Conservation (phyloP, 2,113 vertebrate genomes). For the Cnemophilus loriae region DNA sequence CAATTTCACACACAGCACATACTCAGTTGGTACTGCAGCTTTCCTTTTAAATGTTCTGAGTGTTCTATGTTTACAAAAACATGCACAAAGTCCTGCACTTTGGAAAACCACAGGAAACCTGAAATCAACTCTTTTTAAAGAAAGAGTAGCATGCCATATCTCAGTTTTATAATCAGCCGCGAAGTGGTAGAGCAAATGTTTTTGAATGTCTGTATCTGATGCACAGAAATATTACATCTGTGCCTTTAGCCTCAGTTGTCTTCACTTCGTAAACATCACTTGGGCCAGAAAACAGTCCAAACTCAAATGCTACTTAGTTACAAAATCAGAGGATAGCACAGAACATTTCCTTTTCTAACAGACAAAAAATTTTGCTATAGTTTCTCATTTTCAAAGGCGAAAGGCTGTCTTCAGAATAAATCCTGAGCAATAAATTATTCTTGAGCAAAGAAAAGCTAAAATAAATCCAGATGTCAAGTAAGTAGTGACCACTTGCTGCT, state of each 20-base stretch:
- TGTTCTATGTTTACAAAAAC: background rate
- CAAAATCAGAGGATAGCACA: background rate
- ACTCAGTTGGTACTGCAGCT: background rate
- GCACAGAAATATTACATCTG: slow-evolving; percentile 8
- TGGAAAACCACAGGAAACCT: background rate
- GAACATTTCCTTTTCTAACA: background rate
- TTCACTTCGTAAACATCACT: slow-evolving; percentile 1
- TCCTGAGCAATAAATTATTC: background rate
- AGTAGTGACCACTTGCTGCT: background rate
- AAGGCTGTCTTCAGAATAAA: background rate
- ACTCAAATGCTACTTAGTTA: slow-evolving; percentile 7
- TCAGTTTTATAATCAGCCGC: background rate
- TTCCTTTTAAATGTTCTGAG: background rate
- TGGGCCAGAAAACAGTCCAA: background rate
- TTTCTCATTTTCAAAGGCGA: background rate
- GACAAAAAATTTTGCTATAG: background rate
- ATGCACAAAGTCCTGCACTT: background rate
- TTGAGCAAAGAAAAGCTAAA: background rate
- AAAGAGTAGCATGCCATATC: background rate
- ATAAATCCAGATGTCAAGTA: background rate
- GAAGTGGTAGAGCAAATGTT: background rate
- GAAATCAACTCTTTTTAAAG: background rate
- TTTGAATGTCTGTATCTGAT: background rate
- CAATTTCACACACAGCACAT: background rate
- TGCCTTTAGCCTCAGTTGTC: background rate